Evolutionary conservation across 1,140 invertebrate genomes (phyloP).

Genomic region (Notospermus geniculatus): DNA sequence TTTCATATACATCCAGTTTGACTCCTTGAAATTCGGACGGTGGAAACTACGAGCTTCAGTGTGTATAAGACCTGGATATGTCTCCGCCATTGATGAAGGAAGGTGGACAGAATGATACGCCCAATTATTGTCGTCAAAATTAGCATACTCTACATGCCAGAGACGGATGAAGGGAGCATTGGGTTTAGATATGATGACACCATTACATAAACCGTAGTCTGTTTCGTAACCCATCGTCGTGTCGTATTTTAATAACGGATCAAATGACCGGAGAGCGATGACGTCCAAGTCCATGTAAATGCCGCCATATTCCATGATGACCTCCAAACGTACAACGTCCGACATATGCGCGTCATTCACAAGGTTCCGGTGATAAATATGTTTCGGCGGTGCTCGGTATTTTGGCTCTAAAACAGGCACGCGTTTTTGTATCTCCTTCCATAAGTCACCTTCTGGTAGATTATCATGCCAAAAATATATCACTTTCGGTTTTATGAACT

Average conservation of each 20-base stretch:
- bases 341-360: not conserved
- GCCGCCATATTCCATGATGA: not conserved
- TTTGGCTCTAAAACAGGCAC: not conserved
- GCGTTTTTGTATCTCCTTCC: not conserved
- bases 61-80: not conserved
- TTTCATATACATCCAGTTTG: not conserved
- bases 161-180: not conserved
- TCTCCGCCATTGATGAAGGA: not conserved
- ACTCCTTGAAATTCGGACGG: not conserved
- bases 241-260: not conserved
- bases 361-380: not conserved
- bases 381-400: not conserved
- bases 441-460: not conserved
- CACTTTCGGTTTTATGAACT: not conserved
- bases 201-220: not conserved
- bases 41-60: not conserved
- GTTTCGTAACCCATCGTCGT: not conserved
- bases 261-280: not conserved
- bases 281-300: conserved; percentile 1
- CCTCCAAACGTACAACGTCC: not conserved
- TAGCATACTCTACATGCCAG: not conserved
- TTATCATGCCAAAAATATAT: conserved; percentile 1
- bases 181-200: conserved; percentile 1
- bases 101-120: not conserved
- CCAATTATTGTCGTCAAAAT: not conserved